Conservation (phyloP, 2,888 invertebrate genomes). For the Drosophila vallismaia region DNA sequence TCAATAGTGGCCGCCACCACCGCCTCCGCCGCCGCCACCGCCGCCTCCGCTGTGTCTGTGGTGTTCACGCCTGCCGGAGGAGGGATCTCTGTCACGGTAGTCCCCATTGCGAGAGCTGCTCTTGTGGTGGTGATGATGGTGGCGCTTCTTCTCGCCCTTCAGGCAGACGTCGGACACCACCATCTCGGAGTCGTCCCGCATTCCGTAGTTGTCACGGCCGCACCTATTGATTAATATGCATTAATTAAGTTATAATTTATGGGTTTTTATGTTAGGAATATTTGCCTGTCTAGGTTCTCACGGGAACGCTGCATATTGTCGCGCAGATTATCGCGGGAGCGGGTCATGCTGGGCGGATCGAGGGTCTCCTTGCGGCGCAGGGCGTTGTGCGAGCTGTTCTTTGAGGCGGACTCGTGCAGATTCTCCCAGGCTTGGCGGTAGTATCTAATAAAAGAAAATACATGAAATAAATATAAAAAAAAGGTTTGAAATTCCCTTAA, state of each 20-base stretch:
- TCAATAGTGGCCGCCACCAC: constrained; percentile 83
- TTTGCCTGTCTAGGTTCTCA: constrained; percentile 83
- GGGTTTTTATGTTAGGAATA: background rate
- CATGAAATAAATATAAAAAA: background rate
- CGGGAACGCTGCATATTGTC: constrained; percentile 84
- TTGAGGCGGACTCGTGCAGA: constrained; percentile 91
- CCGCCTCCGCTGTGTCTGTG: constrained; percentile 82
- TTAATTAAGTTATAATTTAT: too few relatives aligned
- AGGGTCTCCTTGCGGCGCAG: constrained; percentile 89
- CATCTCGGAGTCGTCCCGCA: constrained; percentile 90
- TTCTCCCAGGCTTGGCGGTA: constrained; percentile 97
- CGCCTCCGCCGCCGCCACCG: constrained; percentile 53
- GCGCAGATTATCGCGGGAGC: constrained; percentile 82
- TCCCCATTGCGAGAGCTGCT: constrained; percentile 83
- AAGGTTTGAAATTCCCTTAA: background rate
- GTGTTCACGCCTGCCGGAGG: constrained; percentile 82
- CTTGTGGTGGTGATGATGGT: constrained; percentile 84
- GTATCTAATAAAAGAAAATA: constrained; percentile 84
- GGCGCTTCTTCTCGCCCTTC: constrained; percentile 84
- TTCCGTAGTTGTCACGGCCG: constrained; percentile 84
- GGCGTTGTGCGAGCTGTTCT: constrained; percentile 86
- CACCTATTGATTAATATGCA: constrained; percentile 54
- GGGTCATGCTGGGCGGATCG: constrained; percentile 86
- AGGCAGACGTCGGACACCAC: constrained; percentile 88
- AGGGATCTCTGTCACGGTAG: constrained; percentile 82